Evolutionary conservation across 2,797 vertebrate species (phyloP).

Genomic region (Phaenicophaeus curvirostris): DNA sequence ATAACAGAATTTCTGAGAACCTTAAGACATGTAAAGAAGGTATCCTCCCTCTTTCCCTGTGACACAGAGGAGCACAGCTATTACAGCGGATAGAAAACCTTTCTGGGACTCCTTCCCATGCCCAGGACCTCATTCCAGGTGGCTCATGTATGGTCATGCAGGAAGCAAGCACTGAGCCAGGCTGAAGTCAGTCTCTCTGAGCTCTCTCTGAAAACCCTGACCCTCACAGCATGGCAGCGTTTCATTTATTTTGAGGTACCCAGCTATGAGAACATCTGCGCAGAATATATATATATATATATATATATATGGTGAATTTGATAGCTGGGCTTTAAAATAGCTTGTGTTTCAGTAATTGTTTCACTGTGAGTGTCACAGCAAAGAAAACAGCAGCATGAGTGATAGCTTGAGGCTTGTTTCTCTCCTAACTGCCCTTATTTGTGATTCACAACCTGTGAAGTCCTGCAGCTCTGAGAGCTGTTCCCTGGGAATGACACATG

Average conservation of each 20-base stretch:
- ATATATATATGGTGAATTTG: background rate
- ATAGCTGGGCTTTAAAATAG: background rate
- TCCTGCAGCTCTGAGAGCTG: background rate
- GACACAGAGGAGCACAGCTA: background rate
- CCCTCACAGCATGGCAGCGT: background rate
- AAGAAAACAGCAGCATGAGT: background rate
- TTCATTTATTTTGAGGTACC: background rate
- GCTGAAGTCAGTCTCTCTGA: background rate
- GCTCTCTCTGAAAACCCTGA: background rate
- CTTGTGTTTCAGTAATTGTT: background rate
- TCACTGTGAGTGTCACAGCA: background rate
- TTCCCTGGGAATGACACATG: accelerated
- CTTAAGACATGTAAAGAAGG: background rate
- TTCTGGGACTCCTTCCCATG: background rate
- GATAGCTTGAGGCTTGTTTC: background rate
- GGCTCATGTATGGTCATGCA: accelerated
- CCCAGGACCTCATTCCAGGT: background rate
- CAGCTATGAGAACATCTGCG: background rate
- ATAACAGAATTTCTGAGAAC: background rate
- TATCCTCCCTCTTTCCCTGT: background rate
- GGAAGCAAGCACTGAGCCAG: background rate
- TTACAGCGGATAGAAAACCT: background rate
- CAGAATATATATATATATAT: background rate
- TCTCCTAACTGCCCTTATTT: background rate
- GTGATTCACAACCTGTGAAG: accelerated